phyloP scores from a whole-genome alignment of 2,888 invertebrate species.

The Epistrophe grossulariae region DNA sequence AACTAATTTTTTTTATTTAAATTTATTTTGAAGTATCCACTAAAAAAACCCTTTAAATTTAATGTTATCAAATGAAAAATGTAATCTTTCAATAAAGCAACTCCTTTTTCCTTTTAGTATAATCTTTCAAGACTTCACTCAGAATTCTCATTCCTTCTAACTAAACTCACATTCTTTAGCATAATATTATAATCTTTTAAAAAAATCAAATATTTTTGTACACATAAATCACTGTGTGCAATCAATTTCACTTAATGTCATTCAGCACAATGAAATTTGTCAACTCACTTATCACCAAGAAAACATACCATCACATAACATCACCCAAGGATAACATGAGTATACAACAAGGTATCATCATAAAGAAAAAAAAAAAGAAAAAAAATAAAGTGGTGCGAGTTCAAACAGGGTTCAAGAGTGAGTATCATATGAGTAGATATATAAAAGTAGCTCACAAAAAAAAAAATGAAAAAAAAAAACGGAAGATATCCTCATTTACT shows the following conservation, averaged over 20 bases:
- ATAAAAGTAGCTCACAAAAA: neutral
- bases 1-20: too few relatives aligned
- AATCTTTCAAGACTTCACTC: neutral
- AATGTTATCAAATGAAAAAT: neutral
- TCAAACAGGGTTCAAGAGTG: constrained; percentile 35
- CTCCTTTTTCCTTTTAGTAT: neutral
- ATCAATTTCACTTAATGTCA: constrained; percentile 48
- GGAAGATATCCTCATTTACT: constrained; percentile 31
- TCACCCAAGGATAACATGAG: constrained; percentile 13
- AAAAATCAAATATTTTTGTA: constrained; percentile 41
- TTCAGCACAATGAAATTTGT: constrained; percentile 52
- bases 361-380: neutral
- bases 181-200: constrained; percentile 11
- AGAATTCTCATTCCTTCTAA: neutral
- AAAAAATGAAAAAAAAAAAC: neutral
- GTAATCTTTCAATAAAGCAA: neutral
- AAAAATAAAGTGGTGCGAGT: constrained; percentile 24
- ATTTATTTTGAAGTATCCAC: neutral
- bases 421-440: constrained; percentile 25
- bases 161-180: neutral
- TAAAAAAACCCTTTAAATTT: neutral
- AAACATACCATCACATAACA: constrained; percentile 34
- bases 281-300: constrained; percentile 49
- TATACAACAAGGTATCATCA: constrained; percentile 38
- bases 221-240: constrained; percentile 38